A percentile compares a stretch with the other conserved stretches of the same genome.
Evolutionary conservation across 2,797 vertebrate species (phyloP).

Genomic region (Dryobates pubescens): DNA sequence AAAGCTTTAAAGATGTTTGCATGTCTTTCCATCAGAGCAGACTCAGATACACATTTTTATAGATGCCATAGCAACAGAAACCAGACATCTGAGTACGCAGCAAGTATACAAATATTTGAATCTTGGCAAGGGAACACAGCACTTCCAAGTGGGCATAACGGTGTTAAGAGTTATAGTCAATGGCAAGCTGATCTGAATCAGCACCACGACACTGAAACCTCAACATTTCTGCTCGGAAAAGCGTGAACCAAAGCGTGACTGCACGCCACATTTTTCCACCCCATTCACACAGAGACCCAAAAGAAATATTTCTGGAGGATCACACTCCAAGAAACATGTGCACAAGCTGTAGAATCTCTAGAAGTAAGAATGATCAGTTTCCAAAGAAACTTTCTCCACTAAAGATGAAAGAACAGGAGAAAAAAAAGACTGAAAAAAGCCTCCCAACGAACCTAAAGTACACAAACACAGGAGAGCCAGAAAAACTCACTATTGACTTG

Average conservation of each 20-base stretch:
- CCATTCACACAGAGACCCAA: background rate
- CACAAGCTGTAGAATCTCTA: background rate
- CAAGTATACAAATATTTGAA: background rate
- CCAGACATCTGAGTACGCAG: background rate
- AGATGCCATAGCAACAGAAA: background rate
- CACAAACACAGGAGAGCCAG: background rate
- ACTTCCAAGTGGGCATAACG: background rate
- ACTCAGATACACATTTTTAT: background rate
- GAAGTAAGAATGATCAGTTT: background rate
- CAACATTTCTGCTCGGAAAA: background rate
- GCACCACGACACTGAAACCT: background rate
- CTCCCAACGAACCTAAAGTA: background rate
- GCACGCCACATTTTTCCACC: background rate
- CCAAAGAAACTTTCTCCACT: background rate
- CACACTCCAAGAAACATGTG: background rate
- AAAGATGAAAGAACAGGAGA: background rate
- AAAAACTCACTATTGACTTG: background rate
- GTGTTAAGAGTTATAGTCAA: background rate
- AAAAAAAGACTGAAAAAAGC: background rate
- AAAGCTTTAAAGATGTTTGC: background rate
- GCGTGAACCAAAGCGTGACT: background rate
- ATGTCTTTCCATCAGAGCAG: background rate
- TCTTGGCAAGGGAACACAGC: background rate
- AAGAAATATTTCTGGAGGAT: background rate
- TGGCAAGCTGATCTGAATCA: background rate